Evolutionary conservation across 2,888 invertebrate genomes (phyloP), one percentile per base, ranked within the genome.

Genomic region (Eudasyphora cyanicolor): DNA sequence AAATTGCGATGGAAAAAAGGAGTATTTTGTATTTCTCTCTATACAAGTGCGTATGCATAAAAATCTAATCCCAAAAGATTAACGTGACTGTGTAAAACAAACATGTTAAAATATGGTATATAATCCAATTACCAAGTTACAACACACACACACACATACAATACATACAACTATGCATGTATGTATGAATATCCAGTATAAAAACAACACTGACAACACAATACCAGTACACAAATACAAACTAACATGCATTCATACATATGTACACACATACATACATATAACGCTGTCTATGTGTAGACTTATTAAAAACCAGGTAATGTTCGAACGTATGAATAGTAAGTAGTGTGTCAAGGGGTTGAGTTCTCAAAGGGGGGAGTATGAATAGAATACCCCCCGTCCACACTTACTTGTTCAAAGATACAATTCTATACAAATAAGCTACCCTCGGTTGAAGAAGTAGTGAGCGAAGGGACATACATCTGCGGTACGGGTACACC

Each of bases 121-220:
- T 90, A 89, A 89, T 89, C 89, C 89, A 89, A 90, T 89, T 89
- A 89, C 87, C 88, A 89, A 88, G 88, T 87, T 76, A 78, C 62
- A 83, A n/a, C 29, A 71, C 57, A 29, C 49, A 45, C 32, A 70
- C n/a, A 21, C 24, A n/a, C 76, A 74, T n/a, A 24, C 32, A 42
- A 19, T 69, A 70, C 21, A 29, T 49, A 69, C 69, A 69, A 32
- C 38, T 12, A n/a, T n/a, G n/a, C n/a, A n/a, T n/a, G n/a, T n/a
- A n/a, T n/a, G n/a, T n/a, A n/a, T n/a, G n/a, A n/a, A n/a, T n/a
- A n/a, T 57, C 57, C 14, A 70, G 7, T 19, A 49, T 21, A n/a
- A n/a, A n/a, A 35, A n/a, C 54, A 51, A 27, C 54, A 76, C 38
- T 45, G 45, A 42, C 45, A 35, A 57, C 70, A n/a, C 35, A 76